Conservation (phyloP, 2,888 invertebrate species). For the Ichneumoninae sp. region DNA sequence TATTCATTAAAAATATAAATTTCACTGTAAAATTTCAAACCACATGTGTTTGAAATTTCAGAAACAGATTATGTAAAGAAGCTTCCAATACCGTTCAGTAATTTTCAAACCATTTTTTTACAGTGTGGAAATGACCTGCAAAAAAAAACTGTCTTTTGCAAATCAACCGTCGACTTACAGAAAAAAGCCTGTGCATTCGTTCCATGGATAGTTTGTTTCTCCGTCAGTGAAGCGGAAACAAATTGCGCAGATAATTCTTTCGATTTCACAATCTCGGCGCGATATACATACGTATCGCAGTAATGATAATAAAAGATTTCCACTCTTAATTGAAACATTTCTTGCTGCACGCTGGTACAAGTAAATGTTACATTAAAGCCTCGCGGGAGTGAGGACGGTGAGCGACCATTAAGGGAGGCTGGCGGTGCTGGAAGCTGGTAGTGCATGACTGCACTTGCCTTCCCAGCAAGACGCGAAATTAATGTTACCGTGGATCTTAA, state of each 20-base stretch:
- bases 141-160: background rate
- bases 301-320: conserved; percentile 58
- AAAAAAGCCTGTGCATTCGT: too few species aligned
- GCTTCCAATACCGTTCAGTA: too few species aligned
- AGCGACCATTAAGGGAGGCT: conserved; percentile 45
- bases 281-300: conserved; percentile 31
- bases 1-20: too few species aligned
- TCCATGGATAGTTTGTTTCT: background rate
- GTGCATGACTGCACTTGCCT: conserved; percentile 56
- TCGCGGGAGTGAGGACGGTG: conserved; percentile 16
- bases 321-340: conserved; percentile 61
- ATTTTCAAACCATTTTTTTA: too few species aligned
- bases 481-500: conserved; percentile 66
- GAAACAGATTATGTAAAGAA: too few species aligned
- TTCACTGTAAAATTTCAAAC: too few species aligned
- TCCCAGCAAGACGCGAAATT: conserved; percentile 59
- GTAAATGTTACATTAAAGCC: conserved; percentile 57
- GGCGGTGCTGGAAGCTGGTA: conserved; percentile 40
- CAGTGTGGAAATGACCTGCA: background rate
- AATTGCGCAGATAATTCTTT: conserved; percentile 7
- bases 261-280: conserved; percentile 1
- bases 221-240: background rate
- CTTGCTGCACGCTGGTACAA: conserved; percentile 39
- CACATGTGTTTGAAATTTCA: too few species aligned
- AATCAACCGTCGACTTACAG: too few species aligned